Conservation (phyloP, 1,140 invertebrate species). For the Brachionus rotundiformis region DNA sequence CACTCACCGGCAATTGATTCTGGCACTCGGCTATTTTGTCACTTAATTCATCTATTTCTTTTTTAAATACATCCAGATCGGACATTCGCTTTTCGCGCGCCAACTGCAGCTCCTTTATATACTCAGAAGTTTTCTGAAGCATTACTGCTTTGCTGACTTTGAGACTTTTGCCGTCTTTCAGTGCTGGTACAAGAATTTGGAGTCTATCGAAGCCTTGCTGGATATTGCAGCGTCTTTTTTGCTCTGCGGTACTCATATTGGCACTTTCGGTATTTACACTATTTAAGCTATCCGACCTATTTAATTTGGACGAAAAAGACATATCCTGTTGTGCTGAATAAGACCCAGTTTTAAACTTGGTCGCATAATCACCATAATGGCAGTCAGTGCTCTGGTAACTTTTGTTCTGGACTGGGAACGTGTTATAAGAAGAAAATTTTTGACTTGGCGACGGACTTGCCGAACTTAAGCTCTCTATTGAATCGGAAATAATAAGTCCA, state of each 20-base stretch:
- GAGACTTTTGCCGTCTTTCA: constrained; percentile 83
- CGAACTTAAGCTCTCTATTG: not conserved
- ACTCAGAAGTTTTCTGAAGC: constrained; percentile 74
- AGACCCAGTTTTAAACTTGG: not conserved
- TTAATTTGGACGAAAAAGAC: not conserved
- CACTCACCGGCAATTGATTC: constrained; percentile 88
- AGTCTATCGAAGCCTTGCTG: constrained; percentile 94
- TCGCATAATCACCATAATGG: not conserved
- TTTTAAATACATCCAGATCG: constrained; percentile 78
- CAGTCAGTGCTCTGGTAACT: not conserved
- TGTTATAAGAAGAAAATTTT: not conserved
- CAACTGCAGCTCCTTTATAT: constrained; percentile 82
- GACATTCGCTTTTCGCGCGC: constrained; percentile 83
- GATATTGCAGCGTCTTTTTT: constrained; percentile 93
- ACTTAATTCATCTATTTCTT: constrained; percentile 80
- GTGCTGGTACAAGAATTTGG: constrained; percentile 82
- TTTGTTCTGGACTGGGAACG: not conserved
- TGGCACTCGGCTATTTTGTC: constrained; percentile 73
- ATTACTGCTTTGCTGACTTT: constrained; percentile 91
- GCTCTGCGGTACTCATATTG: constrained; percentile 74
- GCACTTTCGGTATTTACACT: constrained; percentile 27
- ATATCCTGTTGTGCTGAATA: not conserved
- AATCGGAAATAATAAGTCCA: not conserved
- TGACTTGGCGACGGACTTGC: not conserved
- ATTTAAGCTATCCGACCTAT: constrained; percentile 23